Base-by-base conservation (phyloP, 2,797 vertebrate genomes). In the Rhinoraja longicauda region DNA sequence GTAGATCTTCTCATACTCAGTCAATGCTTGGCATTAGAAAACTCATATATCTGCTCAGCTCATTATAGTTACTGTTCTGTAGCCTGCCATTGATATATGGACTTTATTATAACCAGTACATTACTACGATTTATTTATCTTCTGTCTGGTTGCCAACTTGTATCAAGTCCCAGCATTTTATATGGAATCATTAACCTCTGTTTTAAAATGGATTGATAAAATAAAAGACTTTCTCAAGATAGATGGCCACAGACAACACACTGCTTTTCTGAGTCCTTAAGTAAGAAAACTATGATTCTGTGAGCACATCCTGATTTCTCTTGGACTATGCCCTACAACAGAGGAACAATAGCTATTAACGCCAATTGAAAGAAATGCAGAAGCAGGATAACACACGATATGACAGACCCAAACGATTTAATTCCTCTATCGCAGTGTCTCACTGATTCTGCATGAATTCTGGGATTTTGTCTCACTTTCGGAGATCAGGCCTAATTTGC, bases 1-100 rank as follows among this genome's bases (percentile, higher is more conserved):
- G 93, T 94, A 93, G 93, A 93, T 72, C 21, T 45, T 29, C 88
- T 53, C 93, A 93, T 93, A 94, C 84, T 94, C 93, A 94, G 77
- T 76, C 26, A 73, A 4, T 88, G 0, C 86, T 29, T 78, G 94
- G 90, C 93, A 94, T 72, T 70, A 95, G 36, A 93, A n/a, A 93
- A 92, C 86, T 93, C n/a, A 10, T 93, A 94, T 93, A 92, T 32
- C 91, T 93, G 64, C 59, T 67, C 93, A 78, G 92, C 93, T 93
- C 92, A 95, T 93, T 90, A 94, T 94, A 45, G 4, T 67, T 24
- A 3, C 88, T 72, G 24, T 39, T 90, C 88, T 72, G 36, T 32
- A 90, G 15, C 32, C 59, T 24, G 9, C n/a, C 32, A 32, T 39
- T 39, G 9, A 24, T 45, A 26, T 19, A 70, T 7, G 39, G 21